Base-by-base conservation (phyloP, 2,888 invertebrate species). In the Dynastes hyllus region DNA sequence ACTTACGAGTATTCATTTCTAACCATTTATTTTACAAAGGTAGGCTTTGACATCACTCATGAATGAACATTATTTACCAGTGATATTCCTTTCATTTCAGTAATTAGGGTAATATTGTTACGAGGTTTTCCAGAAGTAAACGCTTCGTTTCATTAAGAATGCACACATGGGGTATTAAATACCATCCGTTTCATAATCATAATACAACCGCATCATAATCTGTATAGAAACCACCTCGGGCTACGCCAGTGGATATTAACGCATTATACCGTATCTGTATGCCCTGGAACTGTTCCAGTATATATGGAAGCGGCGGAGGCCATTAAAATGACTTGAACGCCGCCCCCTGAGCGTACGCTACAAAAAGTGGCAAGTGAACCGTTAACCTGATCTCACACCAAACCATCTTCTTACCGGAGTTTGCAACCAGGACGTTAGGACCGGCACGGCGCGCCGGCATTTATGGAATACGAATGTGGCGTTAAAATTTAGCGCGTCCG, bases 211-310 rank as follows among this genome's bases (percentile, higher is more conserved):
- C 27, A 11, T 61, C 61, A 61, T 61, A 61, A 29, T 29, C 29
- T 29, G 61, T 29, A 61, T 27, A 22, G 61, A 22, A 61, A 29
- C 27, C 27, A 22, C 29, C 27, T 27, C 27, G 16, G 22, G 61
- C 3, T 61, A 29, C 29, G 61, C 61, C 27, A 11, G 61, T 61
- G 61, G 61, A 61, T 61, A 61, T 61, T 61, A 61, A 61, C 22
- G 61, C 27, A 61, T 27, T 11, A 61, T 11, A 9, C 27, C 61
- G 27, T 29, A 61, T 61, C 61, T 61, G 5, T 69, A 69, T 50
- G 45, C 67, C 50, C 50, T 51, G 67, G 67, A 69, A 45, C 50
- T 11, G 50, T 69, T 69, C 67, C 67, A 69, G 67, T 69, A 11
- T 9, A 69, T 50, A 61, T 8, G 27, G 61, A 61, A 61, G 27